Conservation (phyloP, 2,113 vertebrate genomes). For the Clupea harengus region DNA sequence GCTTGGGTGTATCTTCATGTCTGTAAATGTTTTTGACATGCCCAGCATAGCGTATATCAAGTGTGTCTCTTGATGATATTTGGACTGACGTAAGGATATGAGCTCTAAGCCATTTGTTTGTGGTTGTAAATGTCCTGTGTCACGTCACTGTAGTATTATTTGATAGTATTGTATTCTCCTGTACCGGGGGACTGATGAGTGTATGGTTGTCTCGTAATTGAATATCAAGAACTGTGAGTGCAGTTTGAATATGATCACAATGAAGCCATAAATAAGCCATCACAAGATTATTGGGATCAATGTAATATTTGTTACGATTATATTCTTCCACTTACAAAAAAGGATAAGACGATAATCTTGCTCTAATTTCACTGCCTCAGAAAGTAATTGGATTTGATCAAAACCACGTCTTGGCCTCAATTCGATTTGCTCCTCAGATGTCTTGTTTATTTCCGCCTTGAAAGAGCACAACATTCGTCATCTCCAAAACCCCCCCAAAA, state of each 20-base stretch:
- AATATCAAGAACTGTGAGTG: neutral
- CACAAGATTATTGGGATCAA: neutral
- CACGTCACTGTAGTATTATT: neutral
- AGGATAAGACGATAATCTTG: neutral
- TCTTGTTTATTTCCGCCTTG: neutral
- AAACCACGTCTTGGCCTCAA: constrained; percentile 15
- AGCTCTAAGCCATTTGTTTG: neutral
- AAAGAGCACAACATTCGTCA: neutral
- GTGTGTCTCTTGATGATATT: neutral
- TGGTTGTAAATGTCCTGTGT: neutral
- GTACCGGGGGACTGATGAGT: neutral
- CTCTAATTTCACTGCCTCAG: neutral
- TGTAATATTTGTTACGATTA: neutral
- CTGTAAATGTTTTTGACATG: neutral
- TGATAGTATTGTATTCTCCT: neutral
- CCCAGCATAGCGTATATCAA: neutral
- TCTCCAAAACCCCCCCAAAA: neutral
- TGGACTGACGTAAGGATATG: neutral
- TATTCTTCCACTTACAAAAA: neutral
- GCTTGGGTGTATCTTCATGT: neutral
- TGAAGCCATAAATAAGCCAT: constrained; percentile 1
- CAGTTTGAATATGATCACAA: neutral
- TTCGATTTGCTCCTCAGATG: constrained; percentile 13
- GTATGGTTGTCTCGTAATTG: neutral
- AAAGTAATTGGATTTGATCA: neutral